Conservation (phyloP, 2,113 vertebrate species). For the Cyanoliseus patagonus region DNA sequence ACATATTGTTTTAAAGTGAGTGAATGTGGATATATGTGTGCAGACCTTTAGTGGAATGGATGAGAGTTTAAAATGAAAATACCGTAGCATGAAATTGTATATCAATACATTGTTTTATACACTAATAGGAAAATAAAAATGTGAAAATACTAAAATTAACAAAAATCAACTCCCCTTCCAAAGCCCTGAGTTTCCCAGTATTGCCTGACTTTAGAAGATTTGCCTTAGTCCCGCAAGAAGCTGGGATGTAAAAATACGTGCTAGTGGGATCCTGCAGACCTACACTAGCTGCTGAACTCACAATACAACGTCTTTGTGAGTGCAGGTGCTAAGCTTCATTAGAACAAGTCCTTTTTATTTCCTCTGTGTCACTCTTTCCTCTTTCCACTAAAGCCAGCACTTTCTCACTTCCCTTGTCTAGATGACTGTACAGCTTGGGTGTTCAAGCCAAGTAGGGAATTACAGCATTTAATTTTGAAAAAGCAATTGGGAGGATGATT, state of each 20-base stretch:
- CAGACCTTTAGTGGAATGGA: background rate
- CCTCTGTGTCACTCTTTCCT: background rate
- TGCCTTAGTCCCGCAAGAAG: background rate
- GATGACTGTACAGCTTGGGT: background rate
- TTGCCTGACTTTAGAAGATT: background rate
- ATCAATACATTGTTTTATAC: background rate
- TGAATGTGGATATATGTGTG: background rate
- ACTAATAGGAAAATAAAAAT: background rate
- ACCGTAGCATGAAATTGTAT: background rate
- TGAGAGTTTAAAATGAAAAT: background rate
- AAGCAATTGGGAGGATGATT: background rate
- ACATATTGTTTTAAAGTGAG: background rate
- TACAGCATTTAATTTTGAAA: slow-evolving; percentile 20
- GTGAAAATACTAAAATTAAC: background rate
- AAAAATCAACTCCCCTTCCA: background rate
- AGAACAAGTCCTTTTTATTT: background rate
- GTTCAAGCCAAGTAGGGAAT: background rate
- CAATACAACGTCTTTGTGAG: background rate
- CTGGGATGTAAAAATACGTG: background rate
- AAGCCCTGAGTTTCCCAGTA: background rate
- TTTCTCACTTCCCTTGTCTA: background rate
- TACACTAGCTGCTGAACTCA: background rate
- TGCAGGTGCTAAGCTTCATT: background rate
- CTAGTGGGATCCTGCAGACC: background rate
- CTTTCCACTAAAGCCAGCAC: background rate